A percentile compares a stretch with the other conserved stretches of the same genome.
Conservation (phyloP, 1,140 invertebrate genomes). For the Contarinia nasturtii region DNA sequence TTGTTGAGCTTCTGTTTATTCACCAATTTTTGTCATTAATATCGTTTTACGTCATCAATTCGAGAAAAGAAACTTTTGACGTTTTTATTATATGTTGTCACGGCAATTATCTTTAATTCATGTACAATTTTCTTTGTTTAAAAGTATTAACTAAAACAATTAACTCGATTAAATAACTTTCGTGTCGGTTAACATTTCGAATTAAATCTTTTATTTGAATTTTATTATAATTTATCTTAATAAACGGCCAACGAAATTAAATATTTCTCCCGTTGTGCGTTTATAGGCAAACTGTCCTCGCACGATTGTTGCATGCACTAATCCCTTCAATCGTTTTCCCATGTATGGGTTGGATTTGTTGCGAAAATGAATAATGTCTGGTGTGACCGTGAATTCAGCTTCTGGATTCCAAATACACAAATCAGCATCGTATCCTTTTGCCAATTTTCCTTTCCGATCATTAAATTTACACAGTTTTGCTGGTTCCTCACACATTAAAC, state of each 20-base stretch:
- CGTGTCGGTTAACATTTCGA: no score
- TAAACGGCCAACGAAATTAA: constrained; percentile 21
- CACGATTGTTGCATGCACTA: constrained; percentile 36
- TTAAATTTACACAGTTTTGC: constrained; percentile 38
- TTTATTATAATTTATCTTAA: constrained; percentile 9
- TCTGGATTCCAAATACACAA: constrained; percentile 51
- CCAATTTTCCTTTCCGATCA: constrained; percentile 35
- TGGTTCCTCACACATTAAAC: constrained; percentile 36
- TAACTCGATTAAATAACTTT: no score
- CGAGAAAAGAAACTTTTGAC: no score
- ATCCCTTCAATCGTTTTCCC: constrained; percentile 29
- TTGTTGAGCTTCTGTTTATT: no score
- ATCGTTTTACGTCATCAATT: no score
- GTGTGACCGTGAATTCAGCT: constrained; percentile 29
- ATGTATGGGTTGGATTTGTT: constrained; percentile 41
- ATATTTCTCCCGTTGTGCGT: constrained; percentile 9
- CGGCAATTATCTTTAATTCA: no score
- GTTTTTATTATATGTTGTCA: no score
- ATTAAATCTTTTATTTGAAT: no score
- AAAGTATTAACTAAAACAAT: no score
- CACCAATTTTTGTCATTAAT: no score
- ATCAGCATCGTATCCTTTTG: constrained; percentile 45
- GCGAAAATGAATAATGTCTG: constrained; percentile 31
- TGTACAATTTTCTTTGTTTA: no score
- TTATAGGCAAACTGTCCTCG: constrained; percentile 31